Evolutionary conservation across 2,797 vertebrate species (phyloP), one percentile per base, ranked within the genome.

Genomic region (Heliangelus exortis): DNA sequence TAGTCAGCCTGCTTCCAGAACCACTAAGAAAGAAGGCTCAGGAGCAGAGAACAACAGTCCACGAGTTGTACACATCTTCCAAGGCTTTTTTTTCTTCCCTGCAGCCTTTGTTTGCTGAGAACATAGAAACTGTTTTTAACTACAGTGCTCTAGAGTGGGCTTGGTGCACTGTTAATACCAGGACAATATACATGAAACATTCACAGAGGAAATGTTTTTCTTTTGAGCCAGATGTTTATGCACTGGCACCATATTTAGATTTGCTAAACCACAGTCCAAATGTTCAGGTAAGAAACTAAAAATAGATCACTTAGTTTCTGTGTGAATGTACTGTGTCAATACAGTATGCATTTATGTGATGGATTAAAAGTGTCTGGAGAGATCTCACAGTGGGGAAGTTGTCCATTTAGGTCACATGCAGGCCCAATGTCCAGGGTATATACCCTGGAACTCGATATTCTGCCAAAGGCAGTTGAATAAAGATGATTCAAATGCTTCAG

Each of bases 151-250:
- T 99, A 58, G 58, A 95, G 77, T 99, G 99, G 99, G 99, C 99
- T 16, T 99, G 99, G 99, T 99, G 98, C 84, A 98, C 98, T 2
- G 63, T 99, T 67, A 99, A 99, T 96, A 99, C 99, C 9, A 98
- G 99, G 84, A 99, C 99, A 0, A 98, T 99, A 92, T 99, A 99
- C 93, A 98, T 99, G 98, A 95, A 97, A 59, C 98, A 92, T 7
- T 77, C 94, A 5, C 95, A 84, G 36, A 98, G 73, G 91, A 48
- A 81, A 10, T 98, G 98, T 89, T 98, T 99, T 41, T 98, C 98
- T 9, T 96, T 97, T 31, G 97, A 98, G 78, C 98, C 97, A 11
- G 97, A 99, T 95, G 98, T 98, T 51, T 99, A 98, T 11, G 99
- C 98, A 0, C 89, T 99, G 31, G 99, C 99, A 45, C 99, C 99